Conservation (phyloP, 2,113 vertebrate species). For the Pica pica region DNA sequence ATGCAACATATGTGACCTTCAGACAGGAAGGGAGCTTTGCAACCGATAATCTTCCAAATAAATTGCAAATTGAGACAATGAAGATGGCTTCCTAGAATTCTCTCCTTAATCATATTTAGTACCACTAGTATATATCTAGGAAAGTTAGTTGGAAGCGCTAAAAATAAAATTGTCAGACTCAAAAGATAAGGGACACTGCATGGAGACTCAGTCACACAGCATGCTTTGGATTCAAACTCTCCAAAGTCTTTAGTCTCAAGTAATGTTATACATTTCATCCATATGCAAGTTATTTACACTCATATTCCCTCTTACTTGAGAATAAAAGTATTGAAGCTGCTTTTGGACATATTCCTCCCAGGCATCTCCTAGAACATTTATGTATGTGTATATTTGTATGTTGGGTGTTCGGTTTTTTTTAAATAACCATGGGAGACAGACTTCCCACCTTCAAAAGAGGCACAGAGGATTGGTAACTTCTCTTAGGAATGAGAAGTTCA, state of each 20-base stretch:
- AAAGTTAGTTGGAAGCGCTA: neutral
- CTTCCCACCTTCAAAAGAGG: neutral
- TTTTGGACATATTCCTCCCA: neutral
- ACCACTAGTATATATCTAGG: neutral
- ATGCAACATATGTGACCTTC: neutral
- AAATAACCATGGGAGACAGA: neutral
- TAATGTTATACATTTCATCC: neutral
- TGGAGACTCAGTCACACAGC: neutral
- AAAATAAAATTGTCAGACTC: neutral
- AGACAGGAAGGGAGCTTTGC: neutral
- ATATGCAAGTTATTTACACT: neutral
- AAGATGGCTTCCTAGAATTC: neutral
- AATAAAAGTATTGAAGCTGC: neutral
- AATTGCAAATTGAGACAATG: neutral
- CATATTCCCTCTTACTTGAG: neutral
- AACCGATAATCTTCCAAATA: neutral
- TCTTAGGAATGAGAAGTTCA: neutral
- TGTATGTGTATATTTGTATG: neutral
- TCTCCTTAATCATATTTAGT: neutral
- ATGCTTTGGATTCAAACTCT: neutral
- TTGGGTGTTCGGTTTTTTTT: neutral
- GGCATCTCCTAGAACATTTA: neutral
- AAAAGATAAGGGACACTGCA: neutral
- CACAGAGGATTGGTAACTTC: neutral
- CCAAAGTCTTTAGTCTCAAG: neutral